These are phyloP conservation scores for Characodon lateralis DNA, from an alignment of 2,797 vertebrate genomes.

Conservation along the genomic window DNA sequence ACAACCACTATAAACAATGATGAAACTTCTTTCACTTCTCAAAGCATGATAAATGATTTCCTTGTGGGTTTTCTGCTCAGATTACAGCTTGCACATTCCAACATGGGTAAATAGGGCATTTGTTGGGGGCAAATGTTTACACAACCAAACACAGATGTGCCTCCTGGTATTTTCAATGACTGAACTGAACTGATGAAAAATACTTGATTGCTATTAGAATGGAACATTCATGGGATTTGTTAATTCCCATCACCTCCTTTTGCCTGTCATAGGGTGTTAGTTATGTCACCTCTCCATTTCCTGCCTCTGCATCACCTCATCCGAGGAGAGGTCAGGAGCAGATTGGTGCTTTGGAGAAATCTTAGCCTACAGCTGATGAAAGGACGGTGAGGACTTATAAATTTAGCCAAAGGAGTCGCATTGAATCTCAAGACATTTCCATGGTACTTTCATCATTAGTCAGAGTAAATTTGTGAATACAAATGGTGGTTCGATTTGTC, in stretches of 20 bases:
- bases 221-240: constrained; percentile 29
- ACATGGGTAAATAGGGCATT: constrained; percentile 3
- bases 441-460: neutral
- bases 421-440: neutral
- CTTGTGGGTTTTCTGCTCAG: neutral
- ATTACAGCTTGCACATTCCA: constrained; percentile 12
- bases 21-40: neutral
- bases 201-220: constrained; percentile 36
- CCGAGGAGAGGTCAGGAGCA: constrained; percentile 54
- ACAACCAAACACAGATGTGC: constrained; percentile 17
- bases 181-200: constrained; percentile 45
- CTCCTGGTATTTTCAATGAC: constrained; percentile 24
- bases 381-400: constrained; percentile 41
- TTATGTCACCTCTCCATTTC: constrained; percentile 55
- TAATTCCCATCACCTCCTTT: constrained; percentile 53
- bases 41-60: constrained; percentile 4
- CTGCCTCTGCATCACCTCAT: constrained; percentile 51
- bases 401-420: constrained; percentile 5
- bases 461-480: neutral
- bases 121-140: constrained; percentile 8
- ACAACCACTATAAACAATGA: neutral
- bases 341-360: constrained; percentile 49
- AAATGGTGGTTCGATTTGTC: constrained; percentile 36
- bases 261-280: constrained; percentile 58
- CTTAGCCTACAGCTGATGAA: constrained; percentile 47